Base-by-base conservation (phyloP, 1,140 invertebrate genomes). In the Halictus rubicundus region DNA sequence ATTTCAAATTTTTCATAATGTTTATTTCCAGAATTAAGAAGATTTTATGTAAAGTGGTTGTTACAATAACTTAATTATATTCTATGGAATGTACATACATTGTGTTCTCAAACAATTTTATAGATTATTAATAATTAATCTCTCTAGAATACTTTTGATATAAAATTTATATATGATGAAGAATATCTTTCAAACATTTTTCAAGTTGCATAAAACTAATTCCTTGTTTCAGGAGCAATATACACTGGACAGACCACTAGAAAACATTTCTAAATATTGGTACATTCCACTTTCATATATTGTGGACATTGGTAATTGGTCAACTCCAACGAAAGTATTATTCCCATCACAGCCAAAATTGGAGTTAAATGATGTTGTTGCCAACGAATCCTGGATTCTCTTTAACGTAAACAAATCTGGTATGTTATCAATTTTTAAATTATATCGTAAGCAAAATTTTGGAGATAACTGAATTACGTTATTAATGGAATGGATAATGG, bases 281-380 rank as follows among this genome's bases (percentile, higher is more conserved):
- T 89, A 93, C 71, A 91, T 95, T 72, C 94, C 94, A 0, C 88
- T 95, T 16, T 95, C 93, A 0, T 95, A 94, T 78, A 86, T 90
- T 19, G 83, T 80, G 8, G 83, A 82, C 60, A 78, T 87, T 12
- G 82, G 84, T 10, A 83, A 89, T 76, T 89, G 88, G 86, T 73
- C 74, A 32, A 78, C 81, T 10, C 89, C 93, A 5, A 77, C 69
- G 7, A 88, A 76, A 10, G 72, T 80, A 19, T 94, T 92, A 92
- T 77, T 94, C 14, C 89, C 88, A 77, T 84, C 87, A 57, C 80
- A 90, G 27, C 77, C 37, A 21, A 84, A 88, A 23, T 85, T 89
- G 21, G 81, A 73, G 14, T 60, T 90, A 42, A 64, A 87, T 8
- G 81, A 85, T 61, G 69, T 88, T 61, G 52, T 39, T n/a, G 37